Evolutionary conservation across 2,113 vertebrate genomes (phyloP).

Genomic region (Petrocephalus zakoni): DNA sequence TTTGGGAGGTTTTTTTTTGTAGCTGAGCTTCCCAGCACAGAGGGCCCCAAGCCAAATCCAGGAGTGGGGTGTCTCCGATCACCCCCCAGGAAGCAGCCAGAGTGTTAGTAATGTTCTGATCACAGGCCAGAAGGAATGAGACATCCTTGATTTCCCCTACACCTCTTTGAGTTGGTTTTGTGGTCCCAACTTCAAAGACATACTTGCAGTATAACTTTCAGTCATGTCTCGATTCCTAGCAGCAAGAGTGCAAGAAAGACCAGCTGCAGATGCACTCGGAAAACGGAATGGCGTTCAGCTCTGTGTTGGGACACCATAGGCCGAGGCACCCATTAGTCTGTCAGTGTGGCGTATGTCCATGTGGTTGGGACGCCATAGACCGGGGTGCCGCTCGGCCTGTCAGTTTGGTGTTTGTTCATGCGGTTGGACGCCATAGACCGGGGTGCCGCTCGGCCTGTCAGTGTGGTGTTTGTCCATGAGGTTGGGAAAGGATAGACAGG

Average conservation of each 20-base stretch:
- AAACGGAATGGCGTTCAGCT: neutral
- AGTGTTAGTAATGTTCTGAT: conserved; percentile 15
- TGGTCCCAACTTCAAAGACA: neutral
- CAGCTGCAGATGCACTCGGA: neutral
- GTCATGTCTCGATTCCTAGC: neutral
- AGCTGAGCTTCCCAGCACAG: neutral
- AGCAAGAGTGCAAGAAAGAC: neutral
- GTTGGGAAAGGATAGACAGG: too few relatives aligned
- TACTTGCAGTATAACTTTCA: neutral
- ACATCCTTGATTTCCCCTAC: neutral
- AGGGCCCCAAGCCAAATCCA: neutral
- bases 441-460: too few relatives aligned
- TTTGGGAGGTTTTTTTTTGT: conserved; percentile 2
- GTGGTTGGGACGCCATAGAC: neutral
- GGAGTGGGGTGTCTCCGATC: neutral
- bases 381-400: neutral
- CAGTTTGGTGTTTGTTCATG: too few relatives aligned
- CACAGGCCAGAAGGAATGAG: conserved; percentile 7
- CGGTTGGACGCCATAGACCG: too few relatives aligned
- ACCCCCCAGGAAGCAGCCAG: neutral
- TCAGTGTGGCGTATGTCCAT: neutral
- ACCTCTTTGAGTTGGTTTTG: conserved; percentile 4
- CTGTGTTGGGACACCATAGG: neutral
- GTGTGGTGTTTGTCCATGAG: neutral
- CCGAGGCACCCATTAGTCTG: neutral